Percentiles rank a stretch among this genome's conserved stretches.
Evolutionary conservation across 2,888 invertebrate species (phyloP).

Genomic region (Drosophila rellima): DNA sequence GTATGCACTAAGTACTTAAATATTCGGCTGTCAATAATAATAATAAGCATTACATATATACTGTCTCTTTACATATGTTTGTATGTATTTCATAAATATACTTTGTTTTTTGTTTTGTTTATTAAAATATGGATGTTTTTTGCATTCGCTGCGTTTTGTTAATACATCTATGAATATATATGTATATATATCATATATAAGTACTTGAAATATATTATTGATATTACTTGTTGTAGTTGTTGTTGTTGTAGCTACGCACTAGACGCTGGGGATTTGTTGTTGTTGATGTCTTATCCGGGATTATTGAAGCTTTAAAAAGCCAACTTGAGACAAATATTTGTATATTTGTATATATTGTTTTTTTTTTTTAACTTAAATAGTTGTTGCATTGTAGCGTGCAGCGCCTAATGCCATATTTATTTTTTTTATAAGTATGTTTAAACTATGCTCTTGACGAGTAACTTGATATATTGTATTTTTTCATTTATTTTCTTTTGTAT

Average conservation of each 20-base stretch:
- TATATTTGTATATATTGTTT: slow-evolving; percentile 1
- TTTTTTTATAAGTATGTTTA: slow-evolving; percentile 22
- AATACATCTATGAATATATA: slow-evolving; percentile 32
- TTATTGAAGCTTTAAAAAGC: slow-evolving; percentile 59
- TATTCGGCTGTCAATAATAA: slow-evolving; percentile 27
- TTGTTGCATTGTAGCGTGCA: slow-evolving; percentile 44
- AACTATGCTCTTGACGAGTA: slow-evolving; percentile 35
- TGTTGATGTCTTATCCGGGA: slow-evolving; percentile 8
- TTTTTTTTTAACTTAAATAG: background rate
- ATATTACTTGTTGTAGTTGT: slow-evolving; percentile 50
- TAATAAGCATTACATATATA: slow-evolving; percentile 32
- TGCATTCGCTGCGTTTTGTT: slow-evolving; percentile 17
- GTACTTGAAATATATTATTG: slow-evolving; percentile 57
- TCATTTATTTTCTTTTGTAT: slow-evolving; percentile 38
- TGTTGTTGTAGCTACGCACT: slow-evolving; percentile 39
- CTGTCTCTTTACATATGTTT: slow-evolving; percentile 40
- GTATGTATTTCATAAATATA: slow-evolving; percentile 25
- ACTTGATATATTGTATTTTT: slow-evolving; percentile 48
- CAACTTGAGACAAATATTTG: slow-evolving; percentile 13
- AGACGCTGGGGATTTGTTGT: slow-evolving; percentile 59
- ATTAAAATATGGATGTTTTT: slow-evolving; percentile 28
- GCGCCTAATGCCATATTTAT: slow-evolving; percentile 60
- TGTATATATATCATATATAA: slow-evolving; percentile 26
- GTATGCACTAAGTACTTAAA: slow-evolving; percentile 13
- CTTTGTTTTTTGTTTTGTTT: slow-evolving; percentile 4